Conservation (phyloP, 2,797 vertebrate species). For the Artibeus lituratus region DNA sequence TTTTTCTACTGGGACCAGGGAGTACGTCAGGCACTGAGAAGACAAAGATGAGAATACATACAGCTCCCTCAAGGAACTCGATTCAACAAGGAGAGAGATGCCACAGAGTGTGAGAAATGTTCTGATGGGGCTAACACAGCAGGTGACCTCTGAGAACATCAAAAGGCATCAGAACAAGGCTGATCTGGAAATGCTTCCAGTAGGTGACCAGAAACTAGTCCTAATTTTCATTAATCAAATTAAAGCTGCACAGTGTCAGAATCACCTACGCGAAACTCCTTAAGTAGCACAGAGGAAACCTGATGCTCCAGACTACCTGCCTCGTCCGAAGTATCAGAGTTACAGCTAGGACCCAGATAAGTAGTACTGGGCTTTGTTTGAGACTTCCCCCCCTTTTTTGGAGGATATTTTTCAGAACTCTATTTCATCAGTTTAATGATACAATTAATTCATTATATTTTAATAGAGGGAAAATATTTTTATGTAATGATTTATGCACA, state of each 20-base stretch:
- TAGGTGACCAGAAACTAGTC: neutral
- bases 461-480: neutral
- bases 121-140: neutral
- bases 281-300: neutral
- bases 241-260: neutral
- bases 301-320: neutral
- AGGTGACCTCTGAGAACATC: neutral
- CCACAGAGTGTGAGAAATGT: neutral
- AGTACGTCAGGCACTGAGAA: neutral
- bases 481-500: neutral
- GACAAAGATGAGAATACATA: neutral
- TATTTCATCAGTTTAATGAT: neutral
- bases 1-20: neutral
- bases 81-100: neutral
- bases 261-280: neutral
- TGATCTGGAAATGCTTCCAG: neutral
- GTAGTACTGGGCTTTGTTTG: neutral
- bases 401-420: neutral
- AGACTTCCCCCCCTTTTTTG: neutral
- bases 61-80: neutral
- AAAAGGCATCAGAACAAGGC: neutral
- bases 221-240: constrained; percentile 5
- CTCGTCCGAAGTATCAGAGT: neutral
- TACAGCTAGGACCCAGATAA: neutral
- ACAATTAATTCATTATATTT: neutral